phyloP scores from a whole-genome alignment of 2,113 vertebrate species.

The Gnathonemus echidnorhynchus region DNA sequence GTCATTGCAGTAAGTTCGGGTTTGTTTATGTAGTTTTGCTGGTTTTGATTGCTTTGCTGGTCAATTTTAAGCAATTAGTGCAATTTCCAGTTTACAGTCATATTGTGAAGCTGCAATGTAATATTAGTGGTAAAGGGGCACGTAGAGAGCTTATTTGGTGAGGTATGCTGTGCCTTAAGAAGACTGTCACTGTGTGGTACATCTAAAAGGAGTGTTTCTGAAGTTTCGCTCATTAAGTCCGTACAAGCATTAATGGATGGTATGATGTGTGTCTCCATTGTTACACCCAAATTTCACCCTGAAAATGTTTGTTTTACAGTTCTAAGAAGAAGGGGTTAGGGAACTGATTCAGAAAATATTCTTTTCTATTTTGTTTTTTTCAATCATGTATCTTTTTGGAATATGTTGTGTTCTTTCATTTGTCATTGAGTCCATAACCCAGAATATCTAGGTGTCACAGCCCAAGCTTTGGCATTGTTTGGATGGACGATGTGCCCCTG shows the following conservation, averaged over 20 bases:
- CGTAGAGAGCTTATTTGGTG: neutral
- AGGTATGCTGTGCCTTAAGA: neutral
- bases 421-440: neutral
- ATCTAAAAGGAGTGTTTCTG: neutral
- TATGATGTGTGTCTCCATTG: neutral
- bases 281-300: neutral
- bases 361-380: neutral
- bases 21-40: neutral
- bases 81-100: neutral
- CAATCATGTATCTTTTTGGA: neutral
- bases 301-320: neutral
- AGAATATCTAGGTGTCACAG: neutral
- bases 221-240: neutral
- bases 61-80: neutral
- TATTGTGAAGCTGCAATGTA: neutral
- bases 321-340: neutral
- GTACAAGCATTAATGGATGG: neutral
- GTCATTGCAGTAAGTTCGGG: neutral
- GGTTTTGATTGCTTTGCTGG: neutral
- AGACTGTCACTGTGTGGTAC: neutral
- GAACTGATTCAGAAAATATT: neutral
- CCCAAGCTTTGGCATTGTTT: neutral
- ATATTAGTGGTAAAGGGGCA: neutral
- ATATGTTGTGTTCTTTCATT: neutral
- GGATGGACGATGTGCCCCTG: neutral